Evolutionary conservation across 2,797 vertebrate genomes (phyloP).

Genomic region (Knipowitschia caucasica): DNA sequence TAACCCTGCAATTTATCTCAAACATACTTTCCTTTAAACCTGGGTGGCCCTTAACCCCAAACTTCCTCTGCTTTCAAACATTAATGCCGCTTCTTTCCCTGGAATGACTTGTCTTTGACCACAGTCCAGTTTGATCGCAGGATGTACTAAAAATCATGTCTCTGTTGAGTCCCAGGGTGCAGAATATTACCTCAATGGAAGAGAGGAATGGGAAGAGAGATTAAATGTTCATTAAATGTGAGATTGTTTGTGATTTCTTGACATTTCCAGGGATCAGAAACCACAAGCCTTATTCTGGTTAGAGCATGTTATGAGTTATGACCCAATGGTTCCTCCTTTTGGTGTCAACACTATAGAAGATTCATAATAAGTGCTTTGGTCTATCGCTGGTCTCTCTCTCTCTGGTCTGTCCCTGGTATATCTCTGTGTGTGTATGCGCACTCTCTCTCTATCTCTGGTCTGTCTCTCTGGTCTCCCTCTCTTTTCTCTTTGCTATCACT

Average conservation of each 20-base stretch:
- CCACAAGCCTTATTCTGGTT: constrained; percentile 69
- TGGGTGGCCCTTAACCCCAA: constrained; percentile 72
- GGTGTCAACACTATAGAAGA: constrained; percentile 61
- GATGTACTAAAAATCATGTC: constrained; percentile 23
- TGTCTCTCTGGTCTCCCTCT: too few relatives aligned
- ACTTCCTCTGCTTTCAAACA: constrained; percentile 76
- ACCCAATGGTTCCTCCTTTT: constrained; percentile 68
- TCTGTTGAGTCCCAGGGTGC: constrained; percentile 45
- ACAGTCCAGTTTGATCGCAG: constrained; percentile 56
- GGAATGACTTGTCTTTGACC: constrained; percentile 62
- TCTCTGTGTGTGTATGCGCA: too few relatives aligned
- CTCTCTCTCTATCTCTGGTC: too few relatives aligned
- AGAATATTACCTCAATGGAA: constrained; percentile 46
- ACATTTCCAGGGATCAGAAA: constrained; percentile 74
- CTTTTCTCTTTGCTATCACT: too few relatives aligned
- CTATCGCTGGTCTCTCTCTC: too few relatives aligned
- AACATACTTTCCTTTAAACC: constrained; percentile 73
- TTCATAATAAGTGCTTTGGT: constrained; percentile 59
- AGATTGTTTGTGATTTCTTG: constrained; percentile 67
- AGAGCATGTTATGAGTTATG: constrained; percentile 72
- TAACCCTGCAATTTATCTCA: constrained; percentile 71
- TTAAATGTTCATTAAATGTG: constrained; percentile 52
- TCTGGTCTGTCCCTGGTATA: too few relatives aligned
- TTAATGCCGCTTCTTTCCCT: constrained; percentile 74
- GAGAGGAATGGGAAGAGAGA: constrained; percentile 50